phyloP scores from a whole-genome alignment of 2,888 invertebrate species.

The Uropetala carovei region DNA sequence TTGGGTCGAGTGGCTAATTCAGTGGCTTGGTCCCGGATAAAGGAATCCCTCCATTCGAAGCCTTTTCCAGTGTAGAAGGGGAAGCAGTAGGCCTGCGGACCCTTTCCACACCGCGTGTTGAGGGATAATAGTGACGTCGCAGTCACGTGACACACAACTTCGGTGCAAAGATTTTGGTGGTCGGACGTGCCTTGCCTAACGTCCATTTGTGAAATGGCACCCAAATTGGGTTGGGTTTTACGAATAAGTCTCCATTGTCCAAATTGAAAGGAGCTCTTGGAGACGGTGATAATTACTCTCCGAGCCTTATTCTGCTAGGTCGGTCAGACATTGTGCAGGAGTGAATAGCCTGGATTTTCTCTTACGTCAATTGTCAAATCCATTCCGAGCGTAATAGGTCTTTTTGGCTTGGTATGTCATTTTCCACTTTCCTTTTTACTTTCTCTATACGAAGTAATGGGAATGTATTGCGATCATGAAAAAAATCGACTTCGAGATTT shows the following conservation, averaged over 20 bases:
- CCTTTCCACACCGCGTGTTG: neutral
- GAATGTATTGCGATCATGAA: too few relatives aligned
- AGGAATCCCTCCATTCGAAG: conserved; percentile 34
- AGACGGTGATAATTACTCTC: conserved; percentile 20
- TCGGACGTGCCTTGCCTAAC: conserved; percentile 37
- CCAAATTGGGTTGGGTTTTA: conserved; percentile 32
- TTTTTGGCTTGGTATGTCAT: neutral
- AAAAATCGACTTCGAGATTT: too few relatives aligned
- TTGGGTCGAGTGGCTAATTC: conserved; percentile 56
- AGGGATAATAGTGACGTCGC: neutral
- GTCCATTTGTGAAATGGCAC: conserved; percentile 17
- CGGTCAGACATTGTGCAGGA: neutral
- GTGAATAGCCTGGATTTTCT: conserved; percentile 9
- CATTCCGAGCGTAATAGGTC: neutral
- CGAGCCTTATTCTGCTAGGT: neutral
- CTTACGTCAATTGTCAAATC: conserved; percentile 9
- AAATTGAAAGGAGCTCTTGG: conserved; percentile 34
- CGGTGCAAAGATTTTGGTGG: conserved; percentile 33
- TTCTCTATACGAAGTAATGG: too few relatives aligned
- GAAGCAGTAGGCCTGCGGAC: neutral
- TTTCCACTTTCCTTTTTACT: too few relatives aligned
- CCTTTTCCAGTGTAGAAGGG: neutral
- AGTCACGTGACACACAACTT: neutral
- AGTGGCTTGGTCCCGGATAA: neutral
- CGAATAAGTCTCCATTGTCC: conserved; percentile 35